A percentile compares a stretch with the other conserved stretches of the same genome.
These are phyloP conservation scores for Malacoraja senta DNA, from an alignment of 2,797 vertebrate genomes.

Conservation along the genomic window DNA sequence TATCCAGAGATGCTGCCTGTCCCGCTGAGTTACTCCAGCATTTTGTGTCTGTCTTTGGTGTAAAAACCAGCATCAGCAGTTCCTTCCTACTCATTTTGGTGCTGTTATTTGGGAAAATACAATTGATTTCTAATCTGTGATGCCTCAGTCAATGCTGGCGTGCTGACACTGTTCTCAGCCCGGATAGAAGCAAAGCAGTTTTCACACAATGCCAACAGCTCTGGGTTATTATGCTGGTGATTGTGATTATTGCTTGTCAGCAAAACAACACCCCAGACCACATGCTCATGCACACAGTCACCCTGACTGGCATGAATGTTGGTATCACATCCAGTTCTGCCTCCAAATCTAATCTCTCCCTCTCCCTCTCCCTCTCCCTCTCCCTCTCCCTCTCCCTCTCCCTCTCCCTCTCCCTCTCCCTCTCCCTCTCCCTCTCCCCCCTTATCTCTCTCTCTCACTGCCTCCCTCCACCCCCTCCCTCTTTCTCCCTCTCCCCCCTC, in stretches of 20 bases:
- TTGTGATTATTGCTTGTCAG: not conserved
- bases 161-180: not conserved
- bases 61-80: no score
- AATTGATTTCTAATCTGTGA: not conserved
- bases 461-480: no score
- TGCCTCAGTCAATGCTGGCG: not conserved
- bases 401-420: no score
- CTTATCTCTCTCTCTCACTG: no score
- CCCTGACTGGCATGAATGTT: not conserved
- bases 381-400: no score
- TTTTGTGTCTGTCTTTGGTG: not conserved
- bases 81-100: no score
- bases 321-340: not conserved
- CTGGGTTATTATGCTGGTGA: not conserved
- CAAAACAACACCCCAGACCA: not conserved
- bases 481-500: no score
- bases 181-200: not conserved
- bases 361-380: no score
- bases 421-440: no score
- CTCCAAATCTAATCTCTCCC: no score
- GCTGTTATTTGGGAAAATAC: not conserved
- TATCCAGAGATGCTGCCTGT: no score
- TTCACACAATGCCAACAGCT: not conserved
- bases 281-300: not conserved
- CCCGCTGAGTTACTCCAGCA: no score